These are phyloP conservation scores for Perithous albicinctus DNA, from an alignment of 2,888 invertebrate species.

Conservation along the genomic window DNA sequence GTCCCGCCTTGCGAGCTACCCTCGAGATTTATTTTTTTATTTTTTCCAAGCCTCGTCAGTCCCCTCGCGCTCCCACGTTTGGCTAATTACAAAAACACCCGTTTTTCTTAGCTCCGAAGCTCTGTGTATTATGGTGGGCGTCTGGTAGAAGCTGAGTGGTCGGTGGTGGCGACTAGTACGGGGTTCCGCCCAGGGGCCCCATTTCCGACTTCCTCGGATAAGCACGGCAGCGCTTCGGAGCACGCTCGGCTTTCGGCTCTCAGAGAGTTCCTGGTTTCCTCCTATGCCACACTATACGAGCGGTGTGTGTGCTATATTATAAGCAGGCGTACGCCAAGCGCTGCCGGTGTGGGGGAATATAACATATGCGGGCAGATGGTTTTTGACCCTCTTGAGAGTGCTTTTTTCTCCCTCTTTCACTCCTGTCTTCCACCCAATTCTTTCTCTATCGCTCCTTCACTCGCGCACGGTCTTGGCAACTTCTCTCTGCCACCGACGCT, in stretches of 20 bases:
- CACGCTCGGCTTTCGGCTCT: conserved; percentile 45
- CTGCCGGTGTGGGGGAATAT: conserved; percentile 75
- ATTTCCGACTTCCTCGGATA: conserved; percentile 77
- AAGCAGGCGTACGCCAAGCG: conserved; percentile 57
- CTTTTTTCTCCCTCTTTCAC: conserved; percentile 50
- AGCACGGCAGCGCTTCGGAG: conserved; percentile 48
- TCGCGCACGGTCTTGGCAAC: conserved; percentile 53
- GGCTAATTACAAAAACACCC: conserved; percentile 77
- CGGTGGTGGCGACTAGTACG: conserved; percentile 48
- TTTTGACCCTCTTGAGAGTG: conserved; percentile 73
- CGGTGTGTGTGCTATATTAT: conserved; percentile 55
- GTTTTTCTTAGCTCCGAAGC: conserved; percentile 69
- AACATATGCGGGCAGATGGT: conserved; percentile 83
- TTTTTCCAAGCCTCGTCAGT: conserved; percentile 19
- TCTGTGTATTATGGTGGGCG: conserved; percentile 31
- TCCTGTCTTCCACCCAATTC: conserved; percentile 16
- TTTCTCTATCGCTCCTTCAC: conserved; percentile 48
- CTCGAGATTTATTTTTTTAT: conserved; percentile 46
- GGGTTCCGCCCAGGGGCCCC: conserved; percentile 69
- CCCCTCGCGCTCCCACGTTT: conserved; percentile 46
- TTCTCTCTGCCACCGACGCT: conserved; percentile 63
- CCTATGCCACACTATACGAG: conserved; percentile 64
- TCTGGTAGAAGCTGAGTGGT: conserved; percentile 37
- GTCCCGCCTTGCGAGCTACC: conserved; percentile 26
- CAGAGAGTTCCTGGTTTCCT: conserved; percentile 76